Conservation (phyloP, 1,140 invertebrate genomes). For the Pentalonia nigronervosa region DNA sequence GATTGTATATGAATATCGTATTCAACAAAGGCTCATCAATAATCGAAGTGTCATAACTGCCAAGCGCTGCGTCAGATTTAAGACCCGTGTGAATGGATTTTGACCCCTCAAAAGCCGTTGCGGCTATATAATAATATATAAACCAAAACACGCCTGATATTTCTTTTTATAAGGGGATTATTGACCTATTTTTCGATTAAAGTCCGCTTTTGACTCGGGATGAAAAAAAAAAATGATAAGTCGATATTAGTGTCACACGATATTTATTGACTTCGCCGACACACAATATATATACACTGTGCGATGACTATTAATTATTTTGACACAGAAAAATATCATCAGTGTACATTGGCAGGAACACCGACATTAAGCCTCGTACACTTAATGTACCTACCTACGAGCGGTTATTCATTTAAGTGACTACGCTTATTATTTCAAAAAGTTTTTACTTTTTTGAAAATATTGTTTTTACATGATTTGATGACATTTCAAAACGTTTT, state of each 20-base stretch:
- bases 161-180: conserved; percentile 41
- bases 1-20: not conserved
- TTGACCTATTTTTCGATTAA: conserved; percentile 44
- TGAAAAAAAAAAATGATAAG: conserved; percentile 26
- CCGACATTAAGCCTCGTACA: not conserved
- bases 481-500: no score
- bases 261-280: conserved; percentile 25
- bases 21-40: conserved; percentile 52
- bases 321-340: not conserved
- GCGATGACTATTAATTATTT: not conserved
- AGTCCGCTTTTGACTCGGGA: not conserved
- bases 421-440: no score
- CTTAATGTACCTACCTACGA: not conserved
- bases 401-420: no score
- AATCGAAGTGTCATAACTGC: conserved; percentile 53
- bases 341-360: not conserved
- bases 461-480: no score
- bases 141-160: conserved; percentile 18
- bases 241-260: conserved; percentile 37
- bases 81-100: conserved; percentile 55
- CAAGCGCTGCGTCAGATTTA: conserved; percentile 43
- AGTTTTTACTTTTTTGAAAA: no score
- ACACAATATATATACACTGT: not conserved
- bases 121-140: not conserved
- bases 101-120: not conserved